Evolutionary conservation across 2,888 invertebrate genomes (phyloP), one percentile per base, ranked within the genome.

Genomic region (Eupithecia dodoneata): DNA sequence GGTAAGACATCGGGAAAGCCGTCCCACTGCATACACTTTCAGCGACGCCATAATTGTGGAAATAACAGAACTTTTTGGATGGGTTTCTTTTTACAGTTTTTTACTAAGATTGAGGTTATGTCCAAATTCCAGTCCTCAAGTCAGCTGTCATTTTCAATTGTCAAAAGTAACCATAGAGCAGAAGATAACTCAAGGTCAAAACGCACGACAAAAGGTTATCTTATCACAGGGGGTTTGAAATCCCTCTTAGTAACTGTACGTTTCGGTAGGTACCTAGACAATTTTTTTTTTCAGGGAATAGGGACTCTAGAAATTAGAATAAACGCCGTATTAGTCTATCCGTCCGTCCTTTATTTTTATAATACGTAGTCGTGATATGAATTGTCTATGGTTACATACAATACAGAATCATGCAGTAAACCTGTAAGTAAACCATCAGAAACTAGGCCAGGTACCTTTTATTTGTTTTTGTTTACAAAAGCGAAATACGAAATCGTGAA

Each of bases 1-100:
- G 76, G 94, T 90, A 42, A 95, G 84, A 77, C 94, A 91, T 90
- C 92, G 95, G 41, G 93, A 91, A 77, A 96, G 87, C 89, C 93
- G 93, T 72, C 94, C 90, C 77, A 94, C 87, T 80, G 94, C 91
- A 91, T 94, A 95, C 84, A 94, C 91, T 85, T 92, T 93, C 82
- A 96, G 85, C 72, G 95, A 94, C 86, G 96, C 93, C 96, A 96
- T 96, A 87, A 80, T 79, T 77, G 75, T 79, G 72, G 42, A 66
- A 63, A 71, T 66, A 72, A 30, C 47, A 74, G 73, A 78, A 72
- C 74, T 77, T 75, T 67, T 45, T n/a, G 3, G 15, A 69, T 73
- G 13, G 10, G 10, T 41, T 6, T 15, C 79, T 76, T 77, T 76
- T 13, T 13, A 45, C 75, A 78, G 81, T 79, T 55, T 70, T 73